phyloP scores from a whole-genome alignment of 2,888 invertebrate species.

The Leptinotarsa peninsularis region DNA sequence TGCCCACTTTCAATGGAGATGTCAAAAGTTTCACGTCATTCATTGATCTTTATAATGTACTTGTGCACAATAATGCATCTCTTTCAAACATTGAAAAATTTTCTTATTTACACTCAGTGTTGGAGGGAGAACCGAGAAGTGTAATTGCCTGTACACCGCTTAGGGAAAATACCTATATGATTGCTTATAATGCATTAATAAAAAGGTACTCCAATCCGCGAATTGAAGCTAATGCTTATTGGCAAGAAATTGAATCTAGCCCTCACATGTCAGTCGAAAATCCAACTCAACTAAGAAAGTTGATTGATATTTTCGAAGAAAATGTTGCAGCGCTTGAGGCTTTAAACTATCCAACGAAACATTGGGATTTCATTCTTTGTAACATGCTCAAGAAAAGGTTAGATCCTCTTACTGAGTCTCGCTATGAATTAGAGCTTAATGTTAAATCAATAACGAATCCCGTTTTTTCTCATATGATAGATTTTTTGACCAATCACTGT shows the following conservation, averaged over 20 bases:
- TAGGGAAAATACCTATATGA: neutral
- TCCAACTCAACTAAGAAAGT: conserved; percentile 12
- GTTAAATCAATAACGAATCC: neutral
- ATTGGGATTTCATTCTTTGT: conserved; percentile 17
- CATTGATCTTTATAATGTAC: conserved; percentile 12
- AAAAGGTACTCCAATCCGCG: conserved; percentile 19
- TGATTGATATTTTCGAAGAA: conserved; percentile 9
- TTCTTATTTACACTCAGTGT: conserved; percentile 6
- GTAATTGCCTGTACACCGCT: conserved; percentile 16
- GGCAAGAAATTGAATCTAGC: conserved; percentile 14
- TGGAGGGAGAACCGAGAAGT: conserved; percentile 10
- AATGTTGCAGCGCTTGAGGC: neutral
- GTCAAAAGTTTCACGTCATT: conserved; percentile 9
- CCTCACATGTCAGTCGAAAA: conserved; percentile 3
- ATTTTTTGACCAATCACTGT: neutral
- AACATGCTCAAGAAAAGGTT: conserved; percentile 14
- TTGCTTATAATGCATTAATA: conserved; percentile 11
- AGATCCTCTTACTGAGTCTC: neutral
- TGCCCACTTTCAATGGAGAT: conserved; percentile 18
- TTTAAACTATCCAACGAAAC: neutral
- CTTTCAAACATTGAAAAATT: conserved; percentile 15
- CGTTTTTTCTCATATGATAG: neutral
- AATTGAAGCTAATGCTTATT: conserved; percentile 2
- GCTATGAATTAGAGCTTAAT: neutral
- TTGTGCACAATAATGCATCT: too few relatives aligned